Evolutionary conservation across 2,113 vertebrate genomes (phyloP), one percentile per base, ranked within the genome.

Genomic region (Mustela nigripes): DNA sequence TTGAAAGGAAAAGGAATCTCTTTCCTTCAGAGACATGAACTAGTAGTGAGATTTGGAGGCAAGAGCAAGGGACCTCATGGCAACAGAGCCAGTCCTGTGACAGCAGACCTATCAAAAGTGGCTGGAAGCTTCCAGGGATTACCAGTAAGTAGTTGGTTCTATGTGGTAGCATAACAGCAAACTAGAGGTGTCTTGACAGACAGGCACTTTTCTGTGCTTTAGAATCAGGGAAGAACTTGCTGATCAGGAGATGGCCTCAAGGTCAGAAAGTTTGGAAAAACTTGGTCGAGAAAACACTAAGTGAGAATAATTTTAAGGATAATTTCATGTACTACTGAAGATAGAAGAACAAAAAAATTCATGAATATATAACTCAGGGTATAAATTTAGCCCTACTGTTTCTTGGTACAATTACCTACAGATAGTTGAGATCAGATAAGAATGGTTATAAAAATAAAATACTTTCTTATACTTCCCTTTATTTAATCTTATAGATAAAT

Each of bases 151-250:
- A 45, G 24, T 28, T 22, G 2, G 21, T 2, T 65, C 22, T 16
- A 7, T 7, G 11, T 19, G 4, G 31, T 8, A 21, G 28, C 0
- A 0, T 3, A 45, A 45, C 1, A 63, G 3, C 26, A 56, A 39
- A 53, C 22, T 22, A 2, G 11, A 39, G 9, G 53, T 65, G 5
- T 78, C 48, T 26, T 18, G 5, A 71, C 6, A 42, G 73, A 71
- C 8, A 42, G 73, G 5, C 63, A 22, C 4, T 62, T 74, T 84
- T 50, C 7, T 28, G 28, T 42, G 28, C 33, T 83, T 91, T 36
- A 12, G 67, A 6, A n/a, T 83, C 19, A 82, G 28, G 15, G 12
- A 2, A 79, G 28, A 19, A 6, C 39, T 53, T 90, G 15, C 9
- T 42, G 11, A 45, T 56, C 5, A 24, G 8, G 7, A 45, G 16